Evolutionary conservation across 1,140 invertebrate species (phyloP).

Genomic region (Temnothorax nylanderi): DNA sequence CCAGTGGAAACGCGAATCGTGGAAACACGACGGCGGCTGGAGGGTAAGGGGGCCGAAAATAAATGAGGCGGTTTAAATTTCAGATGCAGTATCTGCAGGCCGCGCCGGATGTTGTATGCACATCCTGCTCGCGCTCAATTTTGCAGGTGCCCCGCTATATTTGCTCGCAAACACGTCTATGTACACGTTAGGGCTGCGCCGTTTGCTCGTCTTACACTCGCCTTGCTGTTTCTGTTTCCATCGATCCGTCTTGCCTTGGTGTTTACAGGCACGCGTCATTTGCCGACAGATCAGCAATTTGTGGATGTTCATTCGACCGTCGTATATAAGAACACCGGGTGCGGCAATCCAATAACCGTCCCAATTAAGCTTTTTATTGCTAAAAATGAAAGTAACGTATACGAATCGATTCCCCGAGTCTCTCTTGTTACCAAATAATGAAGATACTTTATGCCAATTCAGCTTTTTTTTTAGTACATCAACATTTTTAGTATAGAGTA

Average conservation of each 20-base stretch:
- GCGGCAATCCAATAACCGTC: constrained; percentile 18
- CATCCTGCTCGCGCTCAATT: constrained; percentile 57
- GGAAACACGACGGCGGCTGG: neutral
- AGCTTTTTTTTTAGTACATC: neutral
- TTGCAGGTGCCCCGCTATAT: constrained; percentile 56
- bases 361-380: neutral
- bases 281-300: constrained; percentile 60
- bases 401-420: neutral
- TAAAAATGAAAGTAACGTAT: neutral
- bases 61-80: constrained; percentile 55
- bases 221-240: constrained; percentile 50
- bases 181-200: constrained; percentile 50
- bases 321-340: neutral
- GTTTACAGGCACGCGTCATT: constrained; percentile 58
- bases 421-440: neutral
- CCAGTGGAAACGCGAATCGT: constrained; percentile 32
- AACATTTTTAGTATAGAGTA: neutral
- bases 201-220: constrained; percentile 56
- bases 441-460: neutral
- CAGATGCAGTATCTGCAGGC: constrained; percentile 53
- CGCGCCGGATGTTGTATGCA: constrained; percentile 49
- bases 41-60: neutral
- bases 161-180: constrained; percentile 61
- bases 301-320: constrained; percentile 37
- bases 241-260: constrained; percentile 44